These are phyloP conservation scores for Pantala flavescens DNA, from an alignment of 1,140 invertebrate genomes.

Conservation along the genomic window DNA sequence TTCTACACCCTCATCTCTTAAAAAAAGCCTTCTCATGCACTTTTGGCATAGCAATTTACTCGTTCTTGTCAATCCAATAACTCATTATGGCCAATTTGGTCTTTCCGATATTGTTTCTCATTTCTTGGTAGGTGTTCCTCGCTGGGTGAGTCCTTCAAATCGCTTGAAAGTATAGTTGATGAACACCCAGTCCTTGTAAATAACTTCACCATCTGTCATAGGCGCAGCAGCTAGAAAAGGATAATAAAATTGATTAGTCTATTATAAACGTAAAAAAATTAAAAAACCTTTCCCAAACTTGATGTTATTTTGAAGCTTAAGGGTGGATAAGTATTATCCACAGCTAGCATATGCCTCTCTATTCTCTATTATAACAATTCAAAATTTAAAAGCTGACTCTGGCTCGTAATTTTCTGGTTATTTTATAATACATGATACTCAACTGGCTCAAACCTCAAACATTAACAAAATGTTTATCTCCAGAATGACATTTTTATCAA, in stretches of 20 bases:
- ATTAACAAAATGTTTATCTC: too few species aligned
- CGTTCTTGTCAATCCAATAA: neutral
- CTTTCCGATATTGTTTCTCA: slow-evolving; percentile 26
- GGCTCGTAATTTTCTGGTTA: too few species aligned
- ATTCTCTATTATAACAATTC: too few species aligned
- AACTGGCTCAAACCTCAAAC: too few species aligned
- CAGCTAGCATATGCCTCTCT: too few species aligned
- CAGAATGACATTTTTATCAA: too few species aligned
- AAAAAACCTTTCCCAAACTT: slow-evolving; percentile 14
- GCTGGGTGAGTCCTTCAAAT: slow-evolving; percentile 90
- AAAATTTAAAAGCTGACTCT: too few species aligned
- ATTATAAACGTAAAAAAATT: slow-evolving; percentile 13
- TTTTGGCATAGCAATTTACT: neutral
- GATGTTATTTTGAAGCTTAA: neutral
- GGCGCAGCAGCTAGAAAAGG: slow-evolving; percentile 64
- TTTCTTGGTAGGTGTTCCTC: slow-evolving; percentile 68
- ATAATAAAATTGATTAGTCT: slow-evolving; percentile 22
- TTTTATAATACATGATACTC: too few species aligned
- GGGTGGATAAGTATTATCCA: neutral
- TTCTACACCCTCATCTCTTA: neutral
- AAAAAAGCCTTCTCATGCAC: neutral
- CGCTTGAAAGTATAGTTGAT: slow-evolving; percentile 99
- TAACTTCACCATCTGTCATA: slow-evolving; percentile 61
- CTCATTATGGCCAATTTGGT: neutral
- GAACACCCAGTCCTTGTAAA: slow-evolving; percentile 97